Evolutionary conservation across 1,140 invertebrate species (phyloP).

Genomic region (Eurosta solidaginis): DNA sequence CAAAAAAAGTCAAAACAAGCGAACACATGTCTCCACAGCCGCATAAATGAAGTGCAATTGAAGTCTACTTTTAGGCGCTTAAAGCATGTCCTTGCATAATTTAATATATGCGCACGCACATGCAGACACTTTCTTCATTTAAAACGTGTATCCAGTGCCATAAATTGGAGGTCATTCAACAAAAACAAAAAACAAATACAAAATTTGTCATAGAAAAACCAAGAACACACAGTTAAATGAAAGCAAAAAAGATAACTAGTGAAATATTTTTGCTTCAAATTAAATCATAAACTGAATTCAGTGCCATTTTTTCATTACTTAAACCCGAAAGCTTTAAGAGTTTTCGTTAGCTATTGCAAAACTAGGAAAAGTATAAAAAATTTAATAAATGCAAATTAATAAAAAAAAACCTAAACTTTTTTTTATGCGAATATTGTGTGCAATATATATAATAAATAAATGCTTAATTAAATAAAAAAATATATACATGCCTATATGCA

Average conservation of each 20-base stretch:
- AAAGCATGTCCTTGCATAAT: background rate
- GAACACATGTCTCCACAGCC: background rate
- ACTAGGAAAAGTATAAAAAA: background rate
- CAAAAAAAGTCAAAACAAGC: background rate
- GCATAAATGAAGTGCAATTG: background rate
- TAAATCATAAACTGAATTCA: conserved; percentile 11
- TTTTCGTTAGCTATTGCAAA: conserved; percentile 6
- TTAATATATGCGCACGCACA: background rate
- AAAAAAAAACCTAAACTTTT: background rate
- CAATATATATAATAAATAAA: background rate
- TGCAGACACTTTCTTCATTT: background rate
- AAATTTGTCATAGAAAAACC: background rate
- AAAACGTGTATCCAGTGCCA: conserved; percentile 10
- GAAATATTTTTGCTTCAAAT: background rate
- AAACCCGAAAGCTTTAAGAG: conserved; percentile 16
- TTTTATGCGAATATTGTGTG: background rate
- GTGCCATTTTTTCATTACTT: conserved; percentile 24
- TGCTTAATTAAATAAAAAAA: background rate
- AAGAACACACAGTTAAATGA: background rate
- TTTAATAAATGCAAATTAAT: background rate
- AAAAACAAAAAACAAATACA: background rate
- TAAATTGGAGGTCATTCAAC: background rate
- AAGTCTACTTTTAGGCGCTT: background rate
- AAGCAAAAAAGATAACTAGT: background rate
- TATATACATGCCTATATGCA: too few species aligned